Evolutionary conservation across 2,888 invertebrate genomes (phyloP), one percentile per base, ranked within the genome.

Genomic region (Tenthredo mesomela): DNA sequence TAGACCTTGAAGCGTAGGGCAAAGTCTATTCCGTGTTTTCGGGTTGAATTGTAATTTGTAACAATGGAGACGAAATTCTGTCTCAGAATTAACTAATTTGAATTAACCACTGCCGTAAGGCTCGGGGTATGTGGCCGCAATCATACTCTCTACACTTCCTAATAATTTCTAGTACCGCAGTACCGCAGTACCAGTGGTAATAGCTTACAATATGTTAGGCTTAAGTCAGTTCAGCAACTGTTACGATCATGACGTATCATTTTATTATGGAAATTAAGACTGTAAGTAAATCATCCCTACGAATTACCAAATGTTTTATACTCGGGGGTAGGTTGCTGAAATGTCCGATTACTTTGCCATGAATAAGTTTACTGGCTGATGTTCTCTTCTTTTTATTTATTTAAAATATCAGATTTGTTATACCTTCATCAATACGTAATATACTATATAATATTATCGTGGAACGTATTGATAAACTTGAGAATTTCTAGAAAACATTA

Each of bases 41-140:
- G 9, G 58, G 58, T 58, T 80, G 33, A 80, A 80, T 80, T 61
- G 80, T 80, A 40, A 80, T 21, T 61, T 15, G n/a, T 54, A 58
- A 61, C 58, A 21, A 37, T 29, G 37, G 61, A n/a, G 37, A 21
- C 33, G 80, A 40, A n/a, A 58, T 21, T 21, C 18, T 40, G 61
- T 80, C 37, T 58, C 21, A 80, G 54, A 54, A 50, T 50, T 77
- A 77, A 25, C 54, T 77, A 50, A 77, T 77, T 77, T 33, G n/a
- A 77, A n/a, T 77, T 50, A 29, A 77, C 50, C 77, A 77, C 29
- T 33, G 9, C 18, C 71, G n/a, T 43, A 15, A 73, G 71, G 40
- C 43, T 43, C 2, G 18, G 33, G 33, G 33, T 67, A 33, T 67
- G n/a, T 43, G 71, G 40, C 54, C 10, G 29, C 33, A 40, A 77